Base-by-base conservation (phyloP, 2,113 vertebrate genomes). In the Mormyrus iriodes region DNA sequence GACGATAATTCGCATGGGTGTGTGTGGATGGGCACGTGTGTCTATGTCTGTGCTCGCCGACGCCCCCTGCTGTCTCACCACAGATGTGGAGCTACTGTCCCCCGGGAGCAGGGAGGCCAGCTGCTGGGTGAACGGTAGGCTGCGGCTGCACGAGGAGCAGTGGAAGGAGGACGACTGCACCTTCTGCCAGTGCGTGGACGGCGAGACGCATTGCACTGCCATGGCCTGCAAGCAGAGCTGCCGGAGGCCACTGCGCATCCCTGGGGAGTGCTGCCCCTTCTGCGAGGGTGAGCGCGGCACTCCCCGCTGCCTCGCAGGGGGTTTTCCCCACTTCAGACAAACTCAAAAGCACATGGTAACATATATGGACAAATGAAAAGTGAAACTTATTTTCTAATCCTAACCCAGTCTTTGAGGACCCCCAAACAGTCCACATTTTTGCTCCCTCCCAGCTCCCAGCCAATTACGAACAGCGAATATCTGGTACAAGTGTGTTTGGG, bases 161-260 rank as follows among this genome's bases (percentile, higher is more conserved):
- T 97, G 96, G 96, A 96, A 96, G 87, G 96, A 96, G 89, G 96
- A 96, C 4, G 96, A 96, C 93, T 96, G 96, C 92, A 97, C 96
- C 24, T 97, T 97, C 92, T 97, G 96, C 91, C 96, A 96, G 92
- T 97, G 96, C 84, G 95, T 95, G 90, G 94, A 96, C 7, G 96
- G 96, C 13, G 95, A 96, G 0, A 93, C 94, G 0, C 96, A 95
- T 93, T 97, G 96, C 91, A 96, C 95, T 0, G 96, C 96, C 85
- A 97, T 97, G 96, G 95, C 95, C 93, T 96, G 96, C 94, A 96
- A 96, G 85, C 96, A 96, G 93, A 96, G 94, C 91, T 96, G 96
- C 88, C 95, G 95, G 51, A 95, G 95, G 91, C 96, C 96, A 0
- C 94, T 97, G 87, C 96, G 96, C 91, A 96, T 97, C 85, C 96